Base-by-base conservation (phyloP, 30 jellyfish, hydroid and myxozoan genomes). In the Pelagia noctiluca region DNA sequence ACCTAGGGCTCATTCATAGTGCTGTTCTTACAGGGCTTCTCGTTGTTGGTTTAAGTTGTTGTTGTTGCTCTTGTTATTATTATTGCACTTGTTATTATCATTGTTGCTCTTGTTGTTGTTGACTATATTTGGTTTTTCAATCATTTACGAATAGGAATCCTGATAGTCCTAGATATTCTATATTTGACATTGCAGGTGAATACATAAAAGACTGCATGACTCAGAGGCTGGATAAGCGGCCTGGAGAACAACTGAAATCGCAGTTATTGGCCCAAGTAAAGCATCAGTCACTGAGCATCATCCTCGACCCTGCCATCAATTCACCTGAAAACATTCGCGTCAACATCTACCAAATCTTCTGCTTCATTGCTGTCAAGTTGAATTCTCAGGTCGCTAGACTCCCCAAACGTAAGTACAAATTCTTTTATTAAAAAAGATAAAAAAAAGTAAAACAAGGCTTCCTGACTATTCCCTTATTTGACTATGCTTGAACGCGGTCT, bases 121-220 rank as follows among this genome's bases (percentile, higher is more conserved):
- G n/a, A n/a, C n/a, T n/a, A n/a, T n/a, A n/a, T n/a, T n/a, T n/a
- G n/a, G n/a, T n/a, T n/a, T n/a, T n/a, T n/a, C n/a, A n/a, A n/a
- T n/a, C n/a, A n/a, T n/a, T n/a, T n/a, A n/a, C n/a, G n/a, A n/a
- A n/a, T n/a, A n/a, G n/a, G n/a, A n/a, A n/a, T n/a, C n/a, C n/a
- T n/a, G n/a, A n/a, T n/a, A n/a, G n/a, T n/a, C n/a, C n/a, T n/a
- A n/a, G n/a, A n/a, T 7, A 25, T n/a, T 32, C 0, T 2, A 24
- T 8, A 24, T 68, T 23, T 18, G 29, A 42, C 16, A 63, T 64
- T 63, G 10, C 74, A 90, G 98, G 98, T 33, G 85, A 77, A 35
- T 73, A 66, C 18, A 57, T 92, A 35, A 82, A 90, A 19, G 97
- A 92, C 54, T 47, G 93, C 49, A 65, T 92, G 53, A 66, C 89